Percentiles rank a stretch among this genome's conserved stretches.
phyloP scores from a whole-genome alignment of 1,140 invertebrate species.

The Platorchestia sp. region DNA sequence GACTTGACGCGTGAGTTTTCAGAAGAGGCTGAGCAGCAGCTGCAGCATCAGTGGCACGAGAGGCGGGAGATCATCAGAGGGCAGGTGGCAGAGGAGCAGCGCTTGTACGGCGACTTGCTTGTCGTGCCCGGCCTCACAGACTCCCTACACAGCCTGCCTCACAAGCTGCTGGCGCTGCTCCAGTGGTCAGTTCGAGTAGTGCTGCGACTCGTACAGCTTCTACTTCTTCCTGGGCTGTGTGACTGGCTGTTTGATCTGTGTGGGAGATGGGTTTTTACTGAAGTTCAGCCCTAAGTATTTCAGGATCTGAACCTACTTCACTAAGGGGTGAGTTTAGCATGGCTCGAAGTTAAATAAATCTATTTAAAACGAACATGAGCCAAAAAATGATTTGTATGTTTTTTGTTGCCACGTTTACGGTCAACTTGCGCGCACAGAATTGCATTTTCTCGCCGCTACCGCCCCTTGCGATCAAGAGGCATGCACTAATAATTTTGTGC shows the following conservation, averaged over 20 bases:
- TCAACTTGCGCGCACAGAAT: too few species aligned
- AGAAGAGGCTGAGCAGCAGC: not conserved
- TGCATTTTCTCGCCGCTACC: too few species aligned
- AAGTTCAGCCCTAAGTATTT: not conserved
- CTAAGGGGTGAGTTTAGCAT: too few species aligned
- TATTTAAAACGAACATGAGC: not conserved
- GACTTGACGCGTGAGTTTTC: not conserved
- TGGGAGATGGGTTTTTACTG: too few species aligned
- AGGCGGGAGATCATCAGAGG: not conserved
- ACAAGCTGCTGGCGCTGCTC: not conserved
- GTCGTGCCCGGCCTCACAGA: not conserved
- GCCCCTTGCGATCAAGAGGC: too few species aligned
- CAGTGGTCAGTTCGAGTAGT: not conserved
- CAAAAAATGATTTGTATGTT: not conserved
- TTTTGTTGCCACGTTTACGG: too few species aligned
- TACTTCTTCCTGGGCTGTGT: too few species aligned
- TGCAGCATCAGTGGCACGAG: constrained; percentile 19
- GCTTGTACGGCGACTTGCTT: constrained; percentile 13
- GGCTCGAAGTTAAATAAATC: not conserved
- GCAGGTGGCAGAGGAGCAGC: not conserved
- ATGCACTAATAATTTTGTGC: too few species aligned
- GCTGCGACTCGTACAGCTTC: too few species aligned
- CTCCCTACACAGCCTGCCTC: not conserved
- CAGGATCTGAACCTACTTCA: not conserved
- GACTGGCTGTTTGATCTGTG: too few species aligned